Conservation (phyloP, 2,888 invertebrate genomes). For the Liodrosophila aerea region DNA sequence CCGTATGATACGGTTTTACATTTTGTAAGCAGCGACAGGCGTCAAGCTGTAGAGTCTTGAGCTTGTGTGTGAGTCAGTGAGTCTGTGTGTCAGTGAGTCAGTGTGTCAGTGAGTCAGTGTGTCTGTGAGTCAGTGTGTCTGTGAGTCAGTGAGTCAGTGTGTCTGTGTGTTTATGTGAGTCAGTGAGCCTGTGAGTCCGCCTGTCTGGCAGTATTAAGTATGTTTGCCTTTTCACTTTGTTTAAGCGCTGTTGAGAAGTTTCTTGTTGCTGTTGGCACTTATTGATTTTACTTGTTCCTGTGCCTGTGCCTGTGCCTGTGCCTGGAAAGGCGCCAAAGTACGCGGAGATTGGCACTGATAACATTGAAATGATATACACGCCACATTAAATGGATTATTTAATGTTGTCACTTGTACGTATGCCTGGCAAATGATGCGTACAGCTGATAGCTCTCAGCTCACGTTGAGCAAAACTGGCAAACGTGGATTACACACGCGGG, state of each 20-base stretch:
- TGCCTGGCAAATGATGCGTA: slow-evolving; percentile 71
- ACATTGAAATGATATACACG: slow-evolving; percentile 71
- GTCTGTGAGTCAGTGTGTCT: too few relatives aligned
- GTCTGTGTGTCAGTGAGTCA: too few relatives aligned
- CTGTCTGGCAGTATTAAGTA: slow-evolving; percentile 8
- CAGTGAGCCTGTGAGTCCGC: neutral
- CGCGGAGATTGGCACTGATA: slow-evolving; percentile 62
- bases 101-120: too few relatives aligned
- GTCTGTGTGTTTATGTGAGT: too few relatives aligned
- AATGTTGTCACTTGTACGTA: slow-evolving; percentile 72
- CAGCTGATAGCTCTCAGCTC: slow-evolving; percentile 51
- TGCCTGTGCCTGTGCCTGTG: too few relatives aligned
- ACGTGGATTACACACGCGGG: slow-evolving; percentile 64
- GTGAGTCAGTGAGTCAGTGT: too few relatives aligned
- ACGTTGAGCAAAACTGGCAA: slow-evolving; percentile 11
- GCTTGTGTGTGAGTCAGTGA: too few relatives aligned
- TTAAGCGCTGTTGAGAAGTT: slow-evolving; percentile 7
- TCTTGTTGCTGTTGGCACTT: slow-evolving; percentile 12
- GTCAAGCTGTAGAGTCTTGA: too few relatives aligned
- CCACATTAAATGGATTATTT: slow-evolving; percentile 76
- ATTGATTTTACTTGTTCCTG: too few relatives aligned
- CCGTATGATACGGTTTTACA: too few relatives aligned
- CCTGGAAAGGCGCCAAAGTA: slow-evolving; percentile 1
- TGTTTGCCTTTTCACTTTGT: slow-evolving; percentile 19
- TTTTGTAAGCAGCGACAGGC: too few relatives aligned